Conservation (phyloP, 2,797 vertebrate species). For the Synanceia verrucosa region DNA sequence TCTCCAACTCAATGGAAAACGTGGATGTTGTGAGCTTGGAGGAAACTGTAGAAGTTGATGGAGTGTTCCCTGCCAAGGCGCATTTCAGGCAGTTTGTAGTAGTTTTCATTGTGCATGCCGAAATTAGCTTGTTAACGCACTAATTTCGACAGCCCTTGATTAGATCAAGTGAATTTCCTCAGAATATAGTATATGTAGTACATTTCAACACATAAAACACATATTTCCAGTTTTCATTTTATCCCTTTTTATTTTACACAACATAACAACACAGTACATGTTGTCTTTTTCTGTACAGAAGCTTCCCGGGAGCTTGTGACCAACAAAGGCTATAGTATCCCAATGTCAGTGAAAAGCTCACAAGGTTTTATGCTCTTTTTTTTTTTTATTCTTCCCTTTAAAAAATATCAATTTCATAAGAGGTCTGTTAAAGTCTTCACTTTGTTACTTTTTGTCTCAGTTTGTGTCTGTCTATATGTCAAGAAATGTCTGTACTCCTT, state of each 20-base stretch:
- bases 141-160: no score
- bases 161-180: not conserved
- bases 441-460: conserved; percentile 48
- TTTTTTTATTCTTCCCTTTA: conserved; percentile 74
- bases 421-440: conserved; percentile 79
- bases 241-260: conserved; percentile 91
- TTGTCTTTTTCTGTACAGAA: conserved; percentile 90
- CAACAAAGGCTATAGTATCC: conserved; percentile 64
- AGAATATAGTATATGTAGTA: no score
- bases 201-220: conserved; percentile 57
- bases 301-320: conserved; percentile 84
- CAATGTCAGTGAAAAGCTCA: conserved; percentile 84
- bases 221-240: conserved; percentile 79
- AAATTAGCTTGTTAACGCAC: no score
- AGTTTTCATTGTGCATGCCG: no score
- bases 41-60: no score
- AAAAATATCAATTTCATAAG: conserved; percentile 92
- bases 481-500: conserved; percentile 81
- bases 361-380: conserved; percentile 65
- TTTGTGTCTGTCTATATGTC: conserved; percentile 65
- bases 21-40: no score
- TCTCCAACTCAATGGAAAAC: no score
- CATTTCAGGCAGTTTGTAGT: no score
- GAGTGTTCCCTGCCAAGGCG: no score
- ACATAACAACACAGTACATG: conserved; percentile 92